Evolutionary conservation across 2,797 vertebrate species (phyloP), one percentile per base, ranked within the genome.

Genomic region (Enteromius viviparus): DNA sequence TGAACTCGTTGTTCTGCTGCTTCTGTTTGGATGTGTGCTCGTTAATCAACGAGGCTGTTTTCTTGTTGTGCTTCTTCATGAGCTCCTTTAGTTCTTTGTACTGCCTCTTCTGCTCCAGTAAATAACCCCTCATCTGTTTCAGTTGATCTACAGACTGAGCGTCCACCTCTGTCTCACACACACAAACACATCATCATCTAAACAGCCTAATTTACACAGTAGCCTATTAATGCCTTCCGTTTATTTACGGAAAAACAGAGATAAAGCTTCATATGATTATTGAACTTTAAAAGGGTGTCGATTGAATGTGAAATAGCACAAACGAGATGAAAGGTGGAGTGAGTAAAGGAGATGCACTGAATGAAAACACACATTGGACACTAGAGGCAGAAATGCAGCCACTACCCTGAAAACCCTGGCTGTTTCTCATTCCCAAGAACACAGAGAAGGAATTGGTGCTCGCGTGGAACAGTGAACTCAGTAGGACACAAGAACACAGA

Each of bases 21-120:
- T 95, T 96, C 7, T 95, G 94, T 21, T 95, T 97, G 2, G 96
- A 92, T 0, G 95, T 97, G 90, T 99, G 97, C 86, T 99, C 97
- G 89, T 98, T 99, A 89, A 99, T 98, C 78, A 99, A 93, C 90
- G 99, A 97, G 0, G 95, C 96, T 81, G 97, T 98, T 92, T 97
- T 98, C 93, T 97, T 97, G 92, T 99, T 97, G 86, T 99, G 98
- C 82, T 95, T 97, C 87, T 96, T 96, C 6, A 98, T 96, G 86
- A 99, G 94, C 86, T 99, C 98, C 92, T 99, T 99, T 95, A 99
- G 96, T 91, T 99, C 98, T 89, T 99, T 99, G 93, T 99, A 99
- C 92, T 99, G 97, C 79, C 96, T 98, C 90, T 96, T 96, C 85
- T 99, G 97, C 87, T 99, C 97, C 15, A 97, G 96, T 34, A 98